Conservation (phyloP, 2,797 vertebrate genomes). For the Cossypha caffra region DNA sequence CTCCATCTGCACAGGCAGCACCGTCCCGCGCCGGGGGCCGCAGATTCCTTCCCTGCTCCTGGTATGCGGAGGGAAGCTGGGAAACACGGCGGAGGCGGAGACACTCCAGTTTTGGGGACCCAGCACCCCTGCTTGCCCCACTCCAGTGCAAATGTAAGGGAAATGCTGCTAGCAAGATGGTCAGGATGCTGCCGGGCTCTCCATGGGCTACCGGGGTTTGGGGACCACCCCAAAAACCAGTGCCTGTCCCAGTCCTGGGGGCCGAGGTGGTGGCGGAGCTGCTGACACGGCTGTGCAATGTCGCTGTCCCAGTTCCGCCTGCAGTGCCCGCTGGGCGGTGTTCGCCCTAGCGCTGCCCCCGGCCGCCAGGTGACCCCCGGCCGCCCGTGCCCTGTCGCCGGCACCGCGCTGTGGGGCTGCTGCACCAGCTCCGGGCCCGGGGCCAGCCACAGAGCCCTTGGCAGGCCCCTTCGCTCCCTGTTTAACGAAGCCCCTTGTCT, state of each 20-base stretch:
- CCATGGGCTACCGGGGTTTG: fast-evolving
- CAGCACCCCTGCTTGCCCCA: background rate
- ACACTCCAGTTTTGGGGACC: background rate
- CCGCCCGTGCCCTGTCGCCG: background rate
- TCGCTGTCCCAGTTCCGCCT: background rate
- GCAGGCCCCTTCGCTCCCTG: slow-evolving; percentile 34
- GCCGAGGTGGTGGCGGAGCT: background rate
- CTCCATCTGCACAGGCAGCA: background rate
- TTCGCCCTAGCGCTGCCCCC: background rate
- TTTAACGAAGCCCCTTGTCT: slow-evolving; percentile 56
- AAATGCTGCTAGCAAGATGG: background rate
- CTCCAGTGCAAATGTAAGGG: background rate
- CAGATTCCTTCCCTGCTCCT: slow-evolving; percentile 9
- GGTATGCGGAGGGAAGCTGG: background rate
- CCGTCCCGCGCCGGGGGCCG: background rate
- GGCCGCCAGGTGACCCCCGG: background rate
- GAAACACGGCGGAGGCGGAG: background rate
- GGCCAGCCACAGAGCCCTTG: slow-evolving; percentile 51
- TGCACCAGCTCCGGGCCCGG: background rate
- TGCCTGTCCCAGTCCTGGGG: fast-evolving
- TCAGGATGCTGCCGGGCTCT: background rate
- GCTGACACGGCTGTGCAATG: fast-evolving
- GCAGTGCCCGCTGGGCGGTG: background rate
- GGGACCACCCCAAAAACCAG: fast-evolving
- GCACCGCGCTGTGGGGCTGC: background rate